phyloP scores from a whole-genome alignment of 53 echinoderm and acorn worm species.

The Temnopleurus reevesii region DNA sequence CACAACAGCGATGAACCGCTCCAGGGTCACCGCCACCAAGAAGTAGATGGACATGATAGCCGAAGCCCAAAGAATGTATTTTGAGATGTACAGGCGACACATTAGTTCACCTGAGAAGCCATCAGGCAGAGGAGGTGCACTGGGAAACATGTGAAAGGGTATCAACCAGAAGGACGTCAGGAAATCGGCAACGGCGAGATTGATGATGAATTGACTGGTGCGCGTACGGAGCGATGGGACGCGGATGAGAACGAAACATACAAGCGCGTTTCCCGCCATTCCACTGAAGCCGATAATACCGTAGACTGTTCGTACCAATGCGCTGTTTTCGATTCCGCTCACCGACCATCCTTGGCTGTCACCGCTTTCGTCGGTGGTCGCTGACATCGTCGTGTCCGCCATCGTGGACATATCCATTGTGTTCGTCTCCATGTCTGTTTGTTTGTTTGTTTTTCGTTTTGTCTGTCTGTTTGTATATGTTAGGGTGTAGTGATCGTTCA shows the following conservation, averaged over 20 bases:
- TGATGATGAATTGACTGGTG: conserved; percentile 83
- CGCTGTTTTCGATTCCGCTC: conserved; percentile 78
- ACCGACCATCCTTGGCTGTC: conserved; percentile 74
- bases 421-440: too few species aligned
- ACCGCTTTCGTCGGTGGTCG: neutral
- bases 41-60: conserved; percentile 81
- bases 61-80: conserved; percentile 83
- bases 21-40: conserved; percentile 76
- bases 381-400: too few species aligned
- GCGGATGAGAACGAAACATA: conserved; percentile 81
- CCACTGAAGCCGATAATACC: conserved; percentile 78
- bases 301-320: conserved; percentile 69
- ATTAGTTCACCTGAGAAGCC: conserved; percentile 74
- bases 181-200: conserved; percentile 74
- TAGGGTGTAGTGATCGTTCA: too few species aligned
- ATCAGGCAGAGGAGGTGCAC: conserved; percentile 38
- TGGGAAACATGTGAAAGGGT: conserved; percentile 77
- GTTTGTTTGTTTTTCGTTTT: too few species aligned
- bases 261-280: conserved; percentile 80
- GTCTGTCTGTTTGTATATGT: too few species aligned
- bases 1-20: conserved; percentile 85
- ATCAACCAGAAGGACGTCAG: conserved; percentile 78
- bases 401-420: too few species aligned
- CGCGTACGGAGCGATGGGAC: conserved; percentile 73
- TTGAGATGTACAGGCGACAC: conserved; percentile 81